These are phyloP conservation scores for Pseudomyrmex dendroicus DNA, from an alignment of 1,140 invertebrate genomes.

Conservation along the genomic window DNA sequence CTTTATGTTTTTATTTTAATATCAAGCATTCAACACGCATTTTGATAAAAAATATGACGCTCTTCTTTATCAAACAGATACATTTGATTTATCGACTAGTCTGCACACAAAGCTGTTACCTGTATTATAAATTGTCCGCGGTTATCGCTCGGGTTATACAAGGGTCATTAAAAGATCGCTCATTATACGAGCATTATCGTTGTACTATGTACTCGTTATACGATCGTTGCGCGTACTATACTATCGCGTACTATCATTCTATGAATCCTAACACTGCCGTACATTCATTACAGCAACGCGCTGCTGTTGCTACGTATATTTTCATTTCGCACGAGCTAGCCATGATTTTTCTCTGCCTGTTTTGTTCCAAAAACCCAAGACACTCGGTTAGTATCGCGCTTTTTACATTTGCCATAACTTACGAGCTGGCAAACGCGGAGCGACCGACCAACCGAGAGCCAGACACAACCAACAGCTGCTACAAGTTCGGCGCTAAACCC, in stretches of 20 bases:
- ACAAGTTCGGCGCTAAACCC: conserved; percentile 61
- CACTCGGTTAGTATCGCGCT: conserved; percentile 17
- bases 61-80: background rate
- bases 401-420: conserved; percentile 62
- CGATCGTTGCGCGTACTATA: background rate
- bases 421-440: conserved; percentile 54
- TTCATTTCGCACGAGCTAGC: background rate
- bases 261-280: too few species aligned
- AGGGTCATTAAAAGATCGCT: background rate
- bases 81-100: background rate
- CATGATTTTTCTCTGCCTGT: background rate
- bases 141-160: background rate
- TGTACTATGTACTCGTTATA: background rate
- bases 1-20: background rate
- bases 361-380: conserved; percentile 48
- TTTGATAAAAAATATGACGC: background rate
- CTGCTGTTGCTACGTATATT: background rate
- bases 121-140: background rate
- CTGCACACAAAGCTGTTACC: background rate
- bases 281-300: background rate
- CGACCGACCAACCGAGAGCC: background rate
- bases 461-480: background rate
- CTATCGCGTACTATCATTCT: too few species aligned
- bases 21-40: too few species aligned
- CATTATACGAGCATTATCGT: background rate